Evolutionary conservation across 2,888 invertebrate species (phyloP).

Genomic region (Cryptocephalus moraei): DNA sequence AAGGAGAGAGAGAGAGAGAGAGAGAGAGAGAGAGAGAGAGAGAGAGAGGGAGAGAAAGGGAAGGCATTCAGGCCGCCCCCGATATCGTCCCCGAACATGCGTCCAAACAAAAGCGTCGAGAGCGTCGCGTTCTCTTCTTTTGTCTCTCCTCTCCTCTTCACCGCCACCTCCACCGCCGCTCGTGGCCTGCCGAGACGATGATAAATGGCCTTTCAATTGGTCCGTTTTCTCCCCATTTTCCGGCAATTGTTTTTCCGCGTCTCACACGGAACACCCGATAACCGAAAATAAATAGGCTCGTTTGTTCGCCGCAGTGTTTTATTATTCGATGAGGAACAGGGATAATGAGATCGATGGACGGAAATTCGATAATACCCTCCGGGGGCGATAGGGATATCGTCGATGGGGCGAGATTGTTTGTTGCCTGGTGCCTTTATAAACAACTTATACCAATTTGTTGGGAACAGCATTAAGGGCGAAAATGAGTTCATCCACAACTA

Average conservation of each 20-base stretch:
- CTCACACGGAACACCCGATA: slow-evolving; percentile 13
- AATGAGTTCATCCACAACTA: too few relatives aligned
- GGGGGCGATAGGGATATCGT: background rate
- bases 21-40: background rate
- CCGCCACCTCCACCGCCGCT: slow-evolving; percentile 6
- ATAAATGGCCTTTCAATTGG: slow-evolving; percentile 38
- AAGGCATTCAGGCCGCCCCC: slow-evolving; percentile 19
- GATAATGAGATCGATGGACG: slow-evolving; percentile 1
- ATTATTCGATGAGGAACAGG: slow-evolving; percentile 2
- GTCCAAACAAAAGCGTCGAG: slow-evolving; percentile 31
- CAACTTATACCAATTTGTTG: too few relatives aligned
- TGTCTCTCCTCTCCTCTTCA: slow-evolving; percentile 15
- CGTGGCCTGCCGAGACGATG: slow-evolving; percentile 35
- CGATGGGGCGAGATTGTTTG: too few relatives aligned
- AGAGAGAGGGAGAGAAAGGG: slow-evolving; percentile 4
- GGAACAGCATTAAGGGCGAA: too few relatives aligned
- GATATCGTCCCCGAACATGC: slow-evolving; percentile 31
- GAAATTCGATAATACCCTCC: slow-evolving; percentile 5
- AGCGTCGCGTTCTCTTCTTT: slow-evolving; percentile 28
- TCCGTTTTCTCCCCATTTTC: slow-evolving; percentile 21
- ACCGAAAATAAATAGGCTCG: slow-evolving; percentile 19
- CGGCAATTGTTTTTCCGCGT: slow-evolving; percentile 20
- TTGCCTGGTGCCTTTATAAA: too few relatives aligned
- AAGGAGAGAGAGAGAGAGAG: slow-evolving; percentile 7
- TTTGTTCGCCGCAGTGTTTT: slow-evolving; percentile 8